phyloP scores from a whole-genome alignment of 2,888 invertebrate genomes.

The Papilio demoleus region DNA sequence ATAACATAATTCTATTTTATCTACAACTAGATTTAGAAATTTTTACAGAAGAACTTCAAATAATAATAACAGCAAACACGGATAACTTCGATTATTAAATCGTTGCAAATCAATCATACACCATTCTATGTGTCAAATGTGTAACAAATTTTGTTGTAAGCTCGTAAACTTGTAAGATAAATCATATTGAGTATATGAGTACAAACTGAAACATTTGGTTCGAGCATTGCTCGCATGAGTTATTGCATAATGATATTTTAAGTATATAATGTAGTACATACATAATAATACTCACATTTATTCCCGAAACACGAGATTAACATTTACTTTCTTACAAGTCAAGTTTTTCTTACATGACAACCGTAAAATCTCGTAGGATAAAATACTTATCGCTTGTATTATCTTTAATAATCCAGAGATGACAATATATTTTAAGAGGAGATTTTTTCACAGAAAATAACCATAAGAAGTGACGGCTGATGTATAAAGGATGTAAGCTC shows the following conservation, averaged over 20 bases:
- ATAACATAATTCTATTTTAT: no score
- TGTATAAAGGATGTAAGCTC: background rate
- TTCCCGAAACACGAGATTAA: background rate
- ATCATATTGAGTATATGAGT: conserved; percentile 16
- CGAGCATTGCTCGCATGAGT: conserved; percentile 7
- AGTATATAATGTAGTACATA: background rate
- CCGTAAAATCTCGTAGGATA: no score
- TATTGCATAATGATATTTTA: conserved; percentile 17
- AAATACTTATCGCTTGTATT: no score
- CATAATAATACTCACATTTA: background rate
- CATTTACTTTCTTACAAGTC: background rate
- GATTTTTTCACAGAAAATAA: no score
- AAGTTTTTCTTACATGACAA: no score
- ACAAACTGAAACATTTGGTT: conserved; percentile 25
- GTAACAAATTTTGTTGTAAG: conserved; percentile 18
- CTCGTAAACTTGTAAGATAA: conserved; percentile 25
- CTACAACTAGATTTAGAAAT: no score
- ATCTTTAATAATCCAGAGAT: no score
- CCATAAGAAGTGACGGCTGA: no score
- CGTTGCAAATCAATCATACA: conserved; percentile 29
- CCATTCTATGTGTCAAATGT: conserved; percentile 20
- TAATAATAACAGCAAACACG: background rate
- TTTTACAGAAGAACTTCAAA: background rate
- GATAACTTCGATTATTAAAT: conserved; percentile 1
- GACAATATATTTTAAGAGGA: no score